Evolutionary conservation across 1,140 invertebrate genomes (phyloP).

Genomic region (Drosophila tani): DNA sequence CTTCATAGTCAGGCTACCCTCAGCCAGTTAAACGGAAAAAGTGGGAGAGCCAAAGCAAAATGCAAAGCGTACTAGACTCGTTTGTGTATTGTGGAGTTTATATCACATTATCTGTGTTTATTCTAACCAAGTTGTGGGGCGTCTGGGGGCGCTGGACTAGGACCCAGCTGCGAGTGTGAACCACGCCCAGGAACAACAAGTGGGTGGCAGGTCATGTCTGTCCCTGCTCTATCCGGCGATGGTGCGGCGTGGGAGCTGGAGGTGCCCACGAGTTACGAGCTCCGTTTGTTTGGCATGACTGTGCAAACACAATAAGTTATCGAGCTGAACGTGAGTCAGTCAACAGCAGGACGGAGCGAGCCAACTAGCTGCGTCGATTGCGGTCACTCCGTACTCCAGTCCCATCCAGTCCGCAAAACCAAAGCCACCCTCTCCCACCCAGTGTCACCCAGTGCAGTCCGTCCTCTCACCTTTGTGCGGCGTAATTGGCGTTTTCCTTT

Average conservation of each 20-base stretch:
- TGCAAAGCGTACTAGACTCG: conserved; percentile 40
- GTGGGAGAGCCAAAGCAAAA: conserved; percentile 20
- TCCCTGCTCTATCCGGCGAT: conserved; percentile 2
- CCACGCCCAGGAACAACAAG: conserved; percentile 79
- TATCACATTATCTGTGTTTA: conserved; percentile 84
- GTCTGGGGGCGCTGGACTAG: conserved; percentile 28
- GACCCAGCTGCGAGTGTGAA: conserved; percentile 57
- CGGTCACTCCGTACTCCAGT: conserved; percentile 56
- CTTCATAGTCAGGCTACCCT: neutral
- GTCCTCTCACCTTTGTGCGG: conserved; percentile 88
- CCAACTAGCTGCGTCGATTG: conserved; percentile 66
- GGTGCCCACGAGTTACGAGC: conserved; percentile 65
- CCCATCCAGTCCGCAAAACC: conserved; percentile 3
- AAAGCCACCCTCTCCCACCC: neutral
- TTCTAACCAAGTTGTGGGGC: conserved; percentile 54
- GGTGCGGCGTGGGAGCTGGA: neutral
- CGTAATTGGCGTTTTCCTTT: conserved; percentile 92
- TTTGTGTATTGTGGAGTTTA: conserved; percentile 80
- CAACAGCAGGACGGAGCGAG: conserved; percentile 53
- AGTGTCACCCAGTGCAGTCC: conserved; percentile 4
- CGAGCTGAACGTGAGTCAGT: conserved; percentile 79
- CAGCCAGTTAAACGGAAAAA: neutral
- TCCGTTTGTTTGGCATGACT: conserved; percentile 72
- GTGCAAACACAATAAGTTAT: conserved; percentile 83
- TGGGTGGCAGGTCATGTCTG: conserved; percentile 49